Evolutionary conservation across 2,113 vertebrate genomes (phyloP).

Genomic region (Grus americana): DNA sequence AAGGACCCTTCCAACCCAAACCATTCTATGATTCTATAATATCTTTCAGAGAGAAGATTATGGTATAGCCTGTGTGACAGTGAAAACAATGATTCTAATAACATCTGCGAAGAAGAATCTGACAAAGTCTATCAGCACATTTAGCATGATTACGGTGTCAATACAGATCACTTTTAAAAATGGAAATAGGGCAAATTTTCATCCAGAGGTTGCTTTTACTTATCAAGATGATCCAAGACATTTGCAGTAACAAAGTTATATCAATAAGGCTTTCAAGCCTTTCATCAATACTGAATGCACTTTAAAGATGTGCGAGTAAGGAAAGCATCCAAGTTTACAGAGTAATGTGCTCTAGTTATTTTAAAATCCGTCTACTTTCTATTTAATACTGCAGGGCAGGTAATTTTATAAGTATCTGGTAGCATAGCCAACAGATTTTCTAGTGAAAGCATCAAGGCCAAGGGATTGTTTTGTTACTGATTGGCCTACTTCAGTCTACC

Average conservation of each 20-base stretch:
- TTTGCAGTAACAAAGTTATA: neutral
- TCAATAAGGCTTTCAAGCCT: neutral
- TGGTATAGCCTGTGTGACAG: neutral
- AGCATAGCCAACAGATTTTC: neutral
- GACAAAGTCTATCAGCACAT: neutral
- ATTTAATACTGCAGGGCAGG: neutral
- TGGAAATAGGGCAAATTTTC: neutral
- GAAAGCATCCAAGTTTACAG: neutral
- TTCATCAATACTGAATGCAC: neutral
- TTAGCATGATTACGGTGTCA: neutral
- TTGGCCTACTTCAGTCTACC: neutral
- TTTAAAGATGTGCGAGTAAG: neutral
- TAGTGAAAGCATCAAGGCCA: neutral
- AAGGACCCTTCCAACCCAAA: no score
- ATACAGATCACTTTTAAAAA: neutral
- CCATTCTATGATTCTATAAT: neutral
- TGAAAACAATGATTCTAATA: neutral
- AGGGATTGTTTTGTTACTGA: neutral
- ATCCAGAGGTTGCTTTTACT: neutral
- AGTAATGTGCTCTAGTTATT: neutral
- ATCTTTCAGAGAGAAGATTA: neutral
- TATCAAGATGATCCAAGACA: neutral
- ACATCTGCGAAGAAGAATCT: neutral
- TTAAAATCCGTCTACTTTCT: neutral
- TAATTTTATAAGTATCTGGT: neutral